Base-by-base conservation (phyloP, 2,797 vertebrate species). In the Lagocephalus sceleratus region DNA sequence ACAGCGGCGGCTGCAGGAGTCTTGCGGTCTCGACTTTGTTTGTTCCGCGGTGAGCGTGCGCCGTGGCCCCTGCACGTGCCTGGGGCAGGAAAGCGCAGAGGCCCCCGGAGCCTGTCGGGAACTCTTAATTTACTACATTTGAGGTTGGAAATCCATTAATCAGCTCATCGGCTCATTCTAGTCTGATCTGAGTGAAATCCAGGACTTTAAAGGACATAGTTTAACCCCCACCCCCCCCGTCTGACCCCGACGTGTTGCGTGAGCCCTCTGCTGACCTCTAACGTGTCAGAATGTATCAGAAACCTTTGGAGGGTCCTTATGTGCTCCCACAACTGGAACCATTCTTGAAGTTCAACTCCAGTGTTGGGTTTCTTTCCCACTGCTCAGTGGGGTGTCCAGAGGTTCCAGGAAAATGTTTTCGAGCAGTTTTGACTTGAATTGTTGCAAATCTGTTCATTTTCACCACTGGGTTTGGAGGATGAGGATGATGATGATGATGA, bases 121-220 rank as follows among this genome's bases (percentile, higher is more conserved):
- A 17, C 51, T 67, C 66, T 71, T 46, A 46, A 39, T 51, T 21
- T 40, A 50, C 41, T 22, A 39, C 21, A 53, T 67, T 48, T 47
- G 43, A 63, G 48, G 60, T 2, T 9, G 51, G 25, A 56, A 67
- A 59, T 38, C 73, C 10, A 11, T 67, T 73, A 60, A 76, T 84
- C 76, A 60, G 52, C 35, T 69, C 64, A 76, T 84, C 76, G 58
- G 52, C 35, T 69, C 9, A 74, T 79, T 79, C 66, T 71, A 54
- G 60, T 63, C 40, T 71, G 44, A 75, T 66, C 70, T 43, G 55
- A 60, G 75, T 75, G 42, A 49, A 70, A 73, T 71, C 47, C 12
- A 41, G n/a, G 56, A 62, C 23, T 63, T 56, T 54, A 41, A 51
- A 35, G 7, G 45, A 47, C 40, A n/a, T n/a, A n/a, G n/a, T n/a